Evolutionary conservation across 2,113 vertebrate genomes (phyloP).

Genomic region (Peucedramus taeniatus): DNA sequence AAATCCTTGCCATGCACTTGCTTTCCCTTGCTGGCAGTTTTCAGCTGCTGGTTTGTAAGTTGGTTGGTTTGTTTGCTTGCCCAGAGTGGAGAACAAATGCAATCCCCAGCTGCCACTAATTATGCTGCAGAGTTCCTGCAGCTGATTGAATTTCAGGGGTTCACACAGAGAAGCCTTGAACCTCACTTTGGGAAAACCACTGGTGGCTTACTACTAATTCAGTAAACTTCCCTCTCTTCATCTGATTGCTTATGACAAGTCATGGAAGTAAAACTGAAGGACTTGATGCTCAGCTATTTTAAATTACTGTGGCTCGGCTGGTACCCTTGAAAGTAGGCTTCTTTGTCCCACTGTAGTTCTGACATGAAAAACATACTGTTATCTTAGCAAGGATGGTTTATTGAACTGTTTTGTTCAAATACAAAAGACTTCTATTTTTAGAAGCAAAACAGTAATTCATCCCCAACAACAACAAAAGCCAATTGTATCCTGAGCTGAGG

Average conservation of each 20-base stretch:
- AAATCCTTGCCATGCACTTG: neutral
- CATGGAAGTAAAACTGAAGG: neutral
- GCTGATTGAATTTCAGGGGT: neutral
- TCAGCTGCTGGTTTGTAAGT: rapidly evolving
- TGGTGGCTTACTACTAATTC: neutral
- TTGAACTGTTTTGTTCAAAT: neutral
- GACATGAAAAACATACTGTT: neutral
- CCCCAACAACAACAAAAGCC: neutral
- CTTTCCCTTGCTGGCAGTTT: neutral
- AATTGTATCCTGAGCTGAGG: neutral
- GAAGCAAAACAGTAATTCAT: neutral
- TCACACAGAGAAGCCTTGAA: neutral
- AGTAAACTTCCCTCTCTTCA: neutral
- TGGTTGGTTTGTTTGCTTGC: neutral
- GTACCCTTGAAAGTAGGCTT: neutral
- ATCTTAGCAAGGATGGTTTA: neutral
- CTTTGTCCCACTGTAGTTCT: neutral
- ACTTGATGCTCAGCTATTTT: neutral
- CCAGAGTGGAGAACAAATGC: neutral
- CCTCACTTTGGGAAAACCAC: neutral
- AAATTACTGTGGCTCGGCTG: neutral
- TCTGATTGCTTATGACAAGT: neutral
- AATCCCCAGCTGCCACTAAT: neutral
- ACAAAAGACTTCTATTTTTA: neutral
- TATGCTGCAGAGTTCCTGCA: neutral